Percentiles rank a stretch among this genome's conserved stretches.
Evolutionary conservation across 2,113 vertebrate genomes (phyloP).

Genomic region (Myotis brandtii): DNA sequence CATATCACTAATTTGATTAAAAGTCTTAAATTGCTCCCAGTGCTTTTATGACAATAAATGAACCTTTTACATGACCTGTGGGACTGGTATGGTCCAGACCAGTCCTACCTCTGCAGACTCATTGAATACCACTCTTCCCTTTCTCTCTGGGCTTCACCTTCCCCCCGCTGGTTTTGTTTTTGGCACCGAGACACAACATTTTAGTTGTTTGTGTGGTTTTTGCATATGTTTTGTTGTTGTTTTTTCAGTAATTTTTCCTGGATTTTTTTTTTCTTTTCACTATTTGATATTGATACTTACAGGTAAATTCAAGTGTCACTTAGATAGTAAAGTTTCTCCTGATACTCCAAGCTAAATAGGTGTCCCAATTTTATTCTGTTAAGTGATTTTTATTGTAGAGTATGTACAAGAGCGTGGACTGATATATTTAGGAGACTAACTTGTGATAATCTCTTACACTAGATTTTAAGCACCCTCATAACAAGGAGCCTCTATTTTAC

Average conservation of each 20-base stretch:
- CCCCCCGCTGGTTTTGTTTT: neutral
- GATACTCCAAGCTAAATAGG: neutral
- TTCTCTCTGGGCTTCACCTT: neutral
- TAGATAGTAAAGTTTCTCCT: neutral
- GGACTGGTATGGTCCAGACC: neutral
- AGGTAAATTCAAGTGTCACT: neutral
- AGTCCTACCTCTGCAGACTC: neutral
- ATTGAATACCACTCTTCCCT: neutral
- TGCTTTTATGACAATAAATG: neutral
- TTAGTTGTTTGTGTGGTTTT: neutral
- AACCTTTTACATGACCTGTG: neutral
- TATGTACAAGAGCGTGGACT: neutral
- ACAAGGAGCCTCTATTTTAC: neutral
- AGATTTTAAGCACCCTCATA: neutral
- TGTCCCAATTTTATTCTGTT: neutral
- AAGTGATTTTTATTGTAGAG: neutral
- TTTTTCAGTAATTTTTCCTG: neutral
- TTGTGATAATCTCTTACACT: neutral
- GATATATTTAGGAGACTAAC: neutral
- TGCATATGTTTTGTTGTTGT: neutral
- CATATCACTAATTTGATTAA: neutral
- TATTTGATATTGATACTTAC: neutral
- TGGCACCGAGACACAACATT: neutral
- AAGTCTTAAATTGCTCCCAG: neutral
- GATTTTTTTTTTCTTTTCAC: neutral